Conservation (phyloP, 2,797 vertebrate genomes). For the Paratrypauchen microcephalus region DNA sequence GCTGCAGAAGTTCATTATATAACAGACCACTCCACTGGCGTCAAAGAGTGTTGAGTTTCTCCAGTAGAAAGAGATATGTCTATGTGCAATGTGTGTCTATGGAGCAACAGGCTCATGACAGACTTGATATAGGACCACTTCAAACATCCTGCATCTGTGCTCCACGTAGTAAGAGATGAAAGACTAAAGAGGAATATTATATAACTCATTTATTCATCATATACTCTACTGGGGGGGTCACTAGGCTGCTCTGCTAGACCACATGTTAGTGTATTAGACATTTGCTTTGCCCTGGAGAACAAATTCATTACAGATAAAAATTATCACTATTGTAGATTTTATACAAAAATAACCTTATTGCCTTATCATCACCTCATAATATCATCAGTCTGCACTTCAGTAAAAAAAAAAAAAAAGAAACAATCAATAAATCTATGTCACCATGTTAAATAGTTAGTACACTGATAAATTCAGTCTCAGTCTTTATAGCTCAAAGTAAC, state of each 20-base stretch:
- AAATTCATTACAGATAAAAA: too few species aligned
- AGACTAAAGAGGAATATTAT: not conserved
- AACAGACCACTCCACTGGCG: slow-evolving; percentile 23
- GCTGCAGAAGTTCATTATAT: slow-evolving; percentile 22
- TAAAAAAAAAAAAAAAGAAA: too few species aligned
- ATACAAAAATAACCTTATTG: too few species aligned
- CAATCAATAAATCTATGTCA: too few species aligned
- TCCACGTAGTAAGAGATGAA: not conserved
- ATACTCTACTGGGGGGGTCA: not conserved
- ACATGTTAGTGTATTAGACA: not conserved
- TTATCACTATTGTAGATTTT: too few species aligned
- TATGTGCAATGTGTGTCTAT: not conserved
- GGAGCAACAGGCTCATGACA: not conserved
- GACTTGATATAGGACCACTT: not conserved
- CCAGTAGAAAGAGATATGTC: slow-evolving; percentile 5
- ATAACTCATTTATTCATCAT: not conserved
- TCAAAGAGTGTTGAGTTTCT: slow-evolving; percentile 18
- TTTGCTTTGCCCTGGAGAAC: too few species aligned
- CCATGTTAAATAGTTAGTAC: too few species aligned
- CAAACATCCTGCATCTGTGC: not conserved
- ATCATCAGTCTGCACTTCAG: too few species aligned
- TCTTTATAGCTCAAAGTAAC: too few species aligned
- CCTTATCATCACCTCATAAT: too few species aligned
- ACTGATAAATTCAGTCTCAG: too few species aligned
- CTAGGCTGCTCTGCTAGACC: not conserved